These are phyloP conservation scores for Melanostoma scalare DNA, from an alignment of 2,888 invertebrate genomes.

Conservation along the genomic window DNA sequence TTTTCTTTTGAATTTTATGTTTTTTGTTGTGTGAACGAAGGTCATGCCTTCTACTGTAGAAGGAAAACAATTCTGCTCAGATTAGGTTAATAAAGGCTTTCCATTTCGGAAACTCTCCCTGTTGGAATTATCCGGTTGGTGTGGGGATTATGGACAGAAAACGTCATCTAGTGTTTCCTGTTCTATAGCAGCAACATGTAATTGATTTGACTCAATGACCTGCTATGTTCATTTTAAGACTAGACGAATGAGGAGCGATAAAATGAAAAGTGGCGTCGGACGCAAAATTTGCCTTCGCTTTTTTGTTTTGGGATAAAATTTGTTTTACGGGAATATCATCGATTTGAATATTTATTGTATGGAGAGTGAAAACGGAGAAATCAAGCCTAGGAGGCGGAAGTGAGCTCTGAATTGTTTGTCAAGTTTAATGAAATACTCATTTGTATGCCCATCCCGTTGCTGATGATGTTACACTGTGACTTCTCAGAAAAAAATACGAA, in stretches of 20 bases:
- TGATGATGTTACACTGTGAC: too few relatives aligned
- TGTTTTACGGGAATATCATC: too few relatives aligned
- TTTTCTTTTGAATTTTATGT: constrained; percentile 20
- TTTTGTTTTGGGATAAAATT: too few relatives aligned
- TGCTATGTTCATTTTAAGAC: constrained; percentile 1
- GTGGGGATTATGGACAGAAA: constrained; percentile 20
- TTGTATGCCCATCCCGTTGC: too few relatives aligned
- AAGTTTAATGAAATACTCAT: too few relatives aligned
- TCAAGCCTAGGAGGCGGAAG: too few relatives aligned
- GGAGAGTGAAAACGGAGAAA: too few relatives aligned
- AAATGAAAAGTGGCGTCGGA: constrained; percentile 35
- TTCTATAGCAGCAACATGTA: background rate
- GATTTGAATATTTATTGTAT: too few relatives aligned
- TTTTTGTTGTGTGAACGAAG: background rate
- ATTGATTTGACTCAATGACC: constrained; percentile 16
- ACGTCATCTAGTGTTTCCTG: background rate
- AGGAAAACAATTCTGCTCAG: constrained; percentile 6
- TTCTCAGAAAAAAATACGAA: too few relatives aligned
- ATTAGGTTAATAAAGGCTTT: constrained; percentile 34
- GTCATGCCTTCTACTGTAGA: background rate
- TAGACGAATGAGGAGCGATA: constrained; percentile 20
- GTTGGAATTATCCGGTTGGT: constrained; percentile 22
- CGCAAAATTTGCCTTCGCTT: too few relatives aligned
- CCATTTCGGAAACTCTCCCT: constrained; percentile 12
- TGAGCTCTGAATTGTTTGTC: too few relatives aligned